Base-by-base conservation (phyloP, 2,888 invertebrate species). In the Pediacus dermestoides region DNA sequence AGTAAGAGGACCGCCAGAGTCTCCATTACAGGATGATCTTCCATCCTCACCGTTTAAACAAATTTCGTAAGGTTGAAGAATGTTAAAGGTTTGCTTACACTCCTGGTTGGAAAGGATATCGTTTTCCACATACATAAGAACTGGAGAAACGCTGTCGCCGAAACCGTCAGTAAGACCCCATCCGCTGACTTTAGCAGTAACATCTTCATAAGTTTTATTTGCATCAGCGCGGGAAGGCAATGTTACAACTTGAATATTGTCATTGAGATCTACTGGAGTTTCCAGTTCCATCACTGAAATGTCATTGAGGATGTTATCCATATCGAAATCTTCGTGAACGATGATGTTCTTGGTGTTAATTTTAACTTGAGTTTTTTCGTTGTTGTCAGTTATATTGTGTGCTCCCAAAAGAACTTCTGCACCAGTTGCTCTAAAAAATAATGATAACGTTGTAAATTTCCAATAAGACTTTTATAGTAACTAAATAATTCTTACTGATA, bases 151-250 rank as follows among this genome's bases (percentile, higher is more conserved):
- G 2, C 30, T 35, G 8, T 10, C 37, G 4, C 8, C 21, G 22
- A 21, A 25, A 10, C 27, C 36, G 11, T 27, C 39, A n/a, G 42
- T 50, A 9, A 39, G 22, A 6, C 48, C 50, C 48, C 50, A 50
- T 4, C 50, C 50, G 16, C 41, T 42, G 4, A 44, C 35, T 12
- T 16, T 42, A 13, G 34, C 48, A 18, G 22, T 23, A 3, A 22
- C 4, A 14, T 31, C 37, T 1, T n/a, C 21, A 13, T 35, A 50
- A 6, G 14, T 16, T 1, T 37, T 30, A n/a, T n/a, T 25, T 18
- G 3, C 7, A 30, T n/a, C 39, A 22, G 31, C 21, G 2, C 8
- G 16, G 11, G 21, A 21, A 9, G 38, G 30, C 3, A 46, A 11
- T 6, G 14, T 4, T 11, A 43, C 32, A 4, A 27, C 30, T 16